Percentiles rank a stretch among this genome's conserved stretches.
Evolutionary conservation across 2,113 vertebrate genomes (phyloP).

Genomic region (Malaclemys terrapin): DNA sequence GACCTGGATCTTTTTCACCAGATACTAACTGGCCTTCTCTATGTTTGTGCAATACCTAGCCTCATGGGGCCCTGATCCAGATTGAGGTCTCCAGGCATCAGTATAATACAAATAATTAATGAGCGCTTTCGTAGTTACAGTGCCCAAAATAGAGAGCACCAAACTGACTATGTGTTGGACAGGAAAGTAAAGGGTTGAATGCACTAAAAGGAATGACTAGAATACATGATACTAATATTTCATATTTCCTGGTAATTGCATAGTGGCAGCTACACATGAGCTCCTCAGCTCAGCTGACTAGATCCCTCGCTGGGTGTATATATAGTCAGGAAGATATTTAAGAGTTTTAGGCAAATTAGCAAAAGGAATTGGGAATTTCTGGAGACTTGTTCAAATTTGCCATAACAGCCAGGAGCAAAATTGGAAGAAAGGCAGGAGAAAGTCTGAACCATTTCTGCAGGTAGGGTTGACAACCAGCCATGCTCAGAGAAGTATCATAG

Average conservation of each 20-base stretch:
- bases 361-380: background rate
- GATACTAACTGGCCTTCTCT: background rate
- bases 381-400: background rate
- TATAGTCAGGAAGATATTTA: background rate
- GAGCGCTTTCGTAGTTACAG: accelerated
- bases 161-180: background rate
- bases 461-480: accelerated
- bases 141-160: background rate
- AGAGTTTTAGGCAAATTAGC: background rate
- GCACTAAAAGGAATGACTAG: background rate
- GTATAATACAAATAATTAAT: accelerated
- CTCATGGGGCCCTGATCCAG: background rate
- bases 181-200: background rate
- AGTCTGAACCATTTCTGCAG: background rate
- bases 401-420: background rate
- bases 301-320: background rate
- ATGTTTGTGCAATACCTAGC: background rate
- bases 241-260: background rate
- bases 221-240: accelerated
- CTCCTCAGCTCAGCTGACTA: background rate
- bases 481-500: background rate
- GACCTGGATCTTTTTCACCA: background rate
- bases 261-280: background rate
- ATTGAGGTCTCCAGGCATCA: background rate
- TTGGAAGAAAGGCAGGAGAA: background rate